These are phyloP conservation scores for Leucophenga maculata DNA, from an alignment of 2,888 invertebrate genomes.

Conservation along the genomic window DNA sequence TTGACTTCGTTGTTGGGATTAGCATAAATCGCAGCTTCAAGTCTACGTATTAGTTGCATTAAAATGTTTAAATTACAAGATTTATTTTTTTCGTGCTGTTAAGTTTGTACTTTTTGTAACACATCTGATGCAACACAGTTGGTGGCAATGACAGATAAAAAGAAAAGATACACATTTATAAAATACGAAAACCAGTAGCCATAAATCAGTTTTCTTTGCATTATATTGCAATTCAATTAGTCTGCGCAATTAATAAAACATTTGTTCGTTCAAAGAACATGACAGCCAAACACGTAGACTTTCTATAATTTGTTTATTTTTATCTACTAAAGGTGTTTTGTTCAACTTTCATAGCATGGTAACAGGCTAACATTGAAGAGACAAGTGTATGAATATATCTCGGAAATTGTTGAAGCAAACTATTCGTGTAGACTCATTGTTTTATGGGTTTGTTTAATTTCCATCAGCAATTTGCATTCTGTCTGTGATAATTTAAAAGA, in stretches of 20 bases:
- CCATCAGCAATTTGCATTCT: too few species aligned
- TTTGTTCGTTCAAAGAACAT: constrained; percentile 11
- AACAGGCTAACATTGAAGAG: not conserved
- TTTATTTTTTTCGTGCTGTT: too few species aligned
- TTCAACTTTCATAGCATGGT: not conserved
- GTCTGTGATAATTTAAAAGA: too few species aligned
- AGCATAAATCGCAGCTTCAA: too few species aligned
- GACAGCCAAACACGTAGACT: constrained; percentile 2
- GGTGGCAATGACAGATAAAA: not conserved
- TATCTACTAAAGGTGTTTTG: too few species aligned
- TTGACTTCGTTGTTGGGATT: not conserved
- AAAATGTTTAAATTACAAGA: too few species aligned
- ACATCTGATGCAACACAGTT: too few species aligned
- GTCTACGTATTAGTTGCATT: too few species aligned
- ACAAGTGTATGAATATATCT: too few species aligned
- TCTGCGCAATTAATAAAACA: constrained; percentile 11
- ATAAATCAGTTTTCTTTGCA: constrained; percentile 15
- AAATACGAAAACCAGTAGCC: not conserved
- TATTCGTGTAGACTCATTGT: too few species aligned
- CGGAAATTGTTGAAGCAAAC: too few species aligned
- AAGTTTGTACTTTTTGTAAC: too few species aligned
- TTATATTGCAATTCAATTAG: constrained; percentile 22
- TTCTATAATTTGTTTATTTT: not conserved
- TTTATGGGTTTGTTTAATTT: not conserved
- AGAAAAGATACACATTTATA: not conserved